Percentiles rank a stretch among this genome's conserved stretches.
Evolutionary conservation across 2,797 vertebrate genomes (phyloP).

Genomic region (Phalanger gymnotis): DNA sequence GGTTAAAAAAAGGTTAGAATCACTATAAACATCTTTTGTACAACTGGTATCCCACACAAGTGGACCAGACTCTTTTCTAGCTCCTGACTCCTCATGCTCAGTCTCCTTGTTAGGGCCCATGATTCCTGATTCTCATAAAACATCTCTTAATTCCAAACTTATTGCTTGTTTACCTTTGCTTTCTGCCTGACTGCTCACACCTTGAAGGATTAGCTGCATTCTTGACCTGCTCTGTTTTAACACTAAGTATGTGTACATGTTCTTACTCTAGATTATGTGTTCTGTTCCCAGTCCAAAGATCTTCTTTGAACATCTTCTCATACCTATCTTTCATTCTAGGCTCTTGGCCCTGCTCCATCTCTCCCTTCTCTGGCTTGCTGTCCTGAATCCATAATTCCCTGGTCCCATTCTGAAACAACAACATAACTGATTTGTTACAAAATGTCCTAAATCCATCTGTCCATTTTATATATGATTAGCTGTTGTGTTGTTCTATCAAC

Average conservation of each 20-base stretch:
- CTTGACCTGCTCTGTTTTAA: neutral
- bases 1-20: neutral
- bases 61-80: neutral
- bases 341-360: slow-evolving; percentile 2
- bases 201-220: neutral
- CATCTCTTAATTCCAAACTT: neutral
- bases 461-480: neutral
- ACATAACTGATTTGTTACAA: slow-evolving; percentile 11
- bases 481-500: neutral
- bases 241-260: neutral
- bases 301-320: neutral
- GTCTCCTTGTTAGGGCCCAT: neutral
- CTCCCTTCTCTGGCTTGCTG: neutral
- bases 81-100: neutral
- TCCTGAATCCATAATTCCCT: neutral
- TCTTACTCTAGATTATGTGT: neutral
- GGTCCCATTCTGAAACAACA: neutral
- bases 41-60: neutral
- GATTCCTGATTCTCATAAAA: neutral
- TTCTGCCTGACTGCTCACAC: neutral
- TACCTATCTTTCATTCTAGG: neutral
- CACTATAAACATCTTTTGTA: neutral
- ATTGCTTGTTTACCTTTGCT: neutral
- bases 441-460: neutral
- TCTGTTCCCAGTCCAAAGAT: slow-evolving; percentile 19